Evolutionary conservation across 2,888 invertebrate species (phyloP).

Genomic region (Morpho achilles): DNA sequence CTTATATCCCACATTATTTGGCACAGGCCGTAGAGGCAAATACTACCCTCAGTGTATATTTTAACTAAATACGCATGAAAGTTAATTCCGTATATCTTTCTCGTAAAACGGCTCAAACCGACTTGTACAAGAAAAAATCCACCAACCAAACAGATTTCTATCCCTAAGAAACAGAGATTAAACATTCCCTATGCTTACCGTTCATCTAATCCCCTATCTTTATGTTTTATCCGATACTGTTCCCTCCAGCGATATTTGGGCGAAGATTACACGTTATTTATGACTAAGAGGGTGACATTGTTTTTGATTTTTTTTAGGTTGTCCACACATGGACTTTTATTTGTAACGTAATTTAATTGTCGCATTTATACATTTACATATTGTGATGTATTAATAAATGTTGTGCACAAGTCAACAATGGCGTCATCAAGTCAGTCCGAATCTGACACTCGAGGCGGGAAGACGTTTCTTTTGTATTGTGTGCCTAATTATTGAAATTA

Average conservation of each 20-base stretch:
- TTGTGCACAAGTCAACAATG: too few relatives aligned
- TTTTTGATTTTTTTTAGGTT: conserved; percentile 23
- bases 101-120: not conserved
- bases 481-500: too few relatives aligned
- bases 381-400: too few relatives aligned
- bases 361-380: too few relatives aligned
- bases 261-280: conserved; percentile 36
- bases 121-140: conserved; percentile 2
- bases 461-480: too few relatives aligned
- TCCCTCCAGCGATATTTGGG: conserved; percentile 31
- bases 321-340: not conserved
- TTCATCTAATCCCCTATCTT: conserved; percentile 14
- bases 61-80: too few relatives aligned
- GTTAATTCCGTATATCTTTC: not conserved
- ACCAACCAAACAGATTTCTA: conserved; percentile 1
- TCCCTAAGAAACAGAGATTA: conserved; percentile 13
- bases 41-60: too few relatives aligned
- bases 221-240: conserved; percentile 19
- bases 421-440: too few relatives aligned
- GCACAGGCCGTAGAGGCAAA: too few relatives aligned
- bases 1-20: too few relatives aligned
- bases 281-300: conserved; percentile 29
- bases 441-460: too few relatives aligned
- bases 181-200: conserved; percentile 14
- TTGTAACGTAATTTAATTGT: not conserved